phyloP scores from a whole-genome alignment of 2,797 vertebrate species.

The Rhynchonycteris naso region DNA sequence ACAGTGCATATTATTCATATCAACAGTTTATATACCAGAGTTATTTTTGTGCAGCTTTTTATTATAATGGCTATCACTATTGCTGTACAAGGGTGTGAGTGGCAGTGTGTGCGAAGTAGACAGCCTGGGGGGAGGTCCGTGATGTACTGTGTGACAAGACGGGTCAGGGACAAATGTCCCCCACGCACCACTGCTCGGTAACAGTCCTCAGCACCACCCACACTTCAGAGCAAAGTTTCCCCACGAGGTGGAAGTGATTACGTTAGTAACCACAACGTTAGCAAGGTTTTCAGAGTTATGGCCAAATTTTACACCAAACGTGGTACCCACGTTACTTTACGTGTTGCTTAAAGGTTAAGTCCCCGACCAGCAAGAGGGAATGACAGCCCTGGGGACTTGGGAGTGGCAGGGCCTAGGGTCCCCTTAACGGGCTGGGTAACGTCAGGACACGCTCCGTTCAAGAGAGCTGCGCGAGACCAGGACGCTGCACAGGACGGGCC shows the following conservation, averaged over 20 bases:
- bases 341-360: neutral
- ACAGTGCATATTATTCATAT: neutral
- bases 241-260: neutral
- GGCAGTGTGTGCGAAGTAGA: neutral
- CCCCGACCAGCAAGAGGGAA: neutral
- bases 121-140: neutral
- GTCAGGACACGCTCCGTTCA: neutral
- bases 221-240: neutral
- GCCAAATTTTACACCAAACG: neutral
- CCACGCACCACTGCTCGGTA: neutral
- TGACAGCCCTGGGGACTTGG: neutral
- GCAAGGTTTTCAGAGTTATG: neutral
- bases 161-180: neutral
- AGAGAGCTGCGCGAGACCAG: neutral
- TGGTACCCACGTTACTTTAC: neutral
- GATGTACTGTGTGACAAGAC: neutral
- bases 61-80: slow-evolving; percentile 36
- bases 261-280: neutral
- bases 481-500: neutral
- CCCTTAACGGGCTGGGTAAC: neutral
- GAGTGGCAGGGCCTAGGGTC: neutral
- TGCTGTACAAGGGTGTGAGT: neutral
- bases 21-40: neutral
- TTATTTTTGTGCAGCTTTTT: slow-evolving; percentile 48
- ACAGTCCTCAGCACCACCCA: neutral